phyloP scores from a whole-genome alignment of 2,113 vertebrate species.

The Charadrius vociferus region DNA sequence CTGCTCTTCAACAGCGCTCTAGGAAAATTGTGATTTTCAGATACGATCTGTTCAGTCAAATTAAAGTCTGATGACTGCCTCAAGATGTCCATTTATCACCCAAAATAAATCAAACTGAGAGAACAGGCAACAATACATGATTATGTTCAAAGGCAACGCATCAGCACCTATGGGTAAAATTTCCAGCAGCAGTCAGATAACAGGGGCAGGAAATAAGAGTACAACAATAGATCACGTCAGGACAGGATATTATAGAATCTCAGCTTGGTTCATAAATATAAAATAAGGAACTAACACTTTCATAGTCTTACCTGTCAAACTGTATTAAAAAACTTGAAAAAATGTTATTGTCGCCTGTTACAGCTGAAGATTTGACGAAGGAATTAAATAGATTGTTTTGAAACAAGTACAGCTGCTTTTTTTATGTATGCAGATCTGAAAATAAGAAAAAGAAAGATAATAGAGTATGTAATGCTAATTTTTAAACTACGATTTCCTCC shows the following conservation, averaged over 20 bases:
- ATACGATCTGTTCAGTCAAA: conserved; percentile 58
- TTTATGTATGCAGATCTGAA: not conserved
- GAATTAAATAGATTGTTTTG: not conserved
- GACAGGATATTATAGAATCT: conserved; percentile 65
- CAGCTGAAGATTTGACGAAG: not conserved
- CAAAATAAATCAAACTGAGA: conserved; percentile 41
- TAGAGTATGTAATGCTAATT: not conserved
- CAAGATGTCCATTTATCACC: conserved; percentile 55
- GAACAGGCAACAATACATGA: conserved; percentile 28
- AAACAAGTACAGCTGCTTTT: not conserved
- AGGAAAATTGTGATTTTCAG: conserved; percentile 50
- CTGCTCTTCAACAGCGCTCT: not conserved
- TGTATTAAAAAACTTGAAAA: conserved; percentile 2
- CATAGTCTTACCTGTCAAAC: conserved; percentile 2
- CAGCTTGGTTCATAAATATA: conserved; percentile 36
- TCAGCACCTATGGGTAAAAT: conserved; percentile 37
- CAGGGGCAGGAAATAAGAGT: conserved; percentile 43
- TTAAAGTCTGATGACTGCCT: conserved; percentile 58
- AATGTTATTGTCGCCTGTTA: not conserved
- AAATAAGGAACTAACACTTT: conserved; percentile 22
- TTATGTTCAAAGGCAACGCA: conserved; percentile 22
- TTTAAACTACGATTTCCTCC: not conserved
- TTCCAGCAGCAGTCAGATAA: conserved; percentile 56
- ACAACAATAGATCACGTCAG: conserved; percentile 43
- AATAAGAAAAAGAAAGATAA: not conserved